Evolutionary conservation across 1,140 invertebrate species (phyloP), one percentile per base, ranked within the genome.

Genomic region (Neotoxoptera formosana): DNA sequence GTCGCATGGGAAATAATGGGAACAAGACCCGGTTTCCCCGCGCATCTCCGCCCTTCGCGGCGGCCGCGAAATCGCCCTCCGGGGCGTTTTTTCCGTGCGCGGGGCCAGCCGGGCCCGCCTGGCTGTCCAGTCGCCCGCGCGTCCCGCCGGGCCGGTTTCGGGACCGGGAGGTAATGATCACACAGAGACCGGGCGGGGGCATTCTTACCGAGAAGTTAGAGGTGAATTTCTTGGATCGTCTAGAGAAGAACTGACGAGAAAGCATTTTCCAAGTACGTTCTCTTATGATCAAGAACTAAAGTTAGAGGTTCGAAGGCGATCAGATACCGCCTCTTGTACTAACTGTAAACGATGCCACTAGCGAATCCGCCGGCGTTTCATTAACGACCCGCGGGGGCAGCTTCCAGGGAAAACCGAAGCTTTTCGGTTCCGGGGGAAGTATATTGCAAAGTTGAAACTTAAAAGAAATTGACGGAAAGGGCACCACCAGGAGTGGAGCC

Each of bases 371-470:
- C 94, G 95, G 95, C 94, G 96, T 96, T 95, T 41, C 41, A 95
- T 95, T 95, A 94, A 94, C 95, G 96, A 97, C 41, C 36, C 48
- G 30, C n/a, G 47, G 21, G 7, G 21, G 23, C 94, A 94, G 94
- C 94, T 30, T 76, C n/a, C 23, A n/a, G n/a, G 84, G 23, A 36
- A 96, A 97, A 96, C 96, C 97, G 97, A 97, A 97, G 92, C 67
- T 48, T 91, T 81, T 81, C 96, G 97, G 97, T 97, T 97, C 97
- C 96, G 96, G 97, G 97, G 97, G 97, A 96, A 97, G 97, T 97
- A 97, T 97, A 97, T 97, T 97, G 97, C 97, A 98, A 98, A 97
- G 97, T 97, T 98, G 97, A 98, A 98, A 98, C 97, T 97, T 97
- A n/a, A 97, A 98, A 98, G 97, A 96, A 98, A 98, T 98, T 97